Evolutionary conservation across 2,888 invertebrate species (phyloP).

Genomic region (Ethmia dodecea): DNA sequence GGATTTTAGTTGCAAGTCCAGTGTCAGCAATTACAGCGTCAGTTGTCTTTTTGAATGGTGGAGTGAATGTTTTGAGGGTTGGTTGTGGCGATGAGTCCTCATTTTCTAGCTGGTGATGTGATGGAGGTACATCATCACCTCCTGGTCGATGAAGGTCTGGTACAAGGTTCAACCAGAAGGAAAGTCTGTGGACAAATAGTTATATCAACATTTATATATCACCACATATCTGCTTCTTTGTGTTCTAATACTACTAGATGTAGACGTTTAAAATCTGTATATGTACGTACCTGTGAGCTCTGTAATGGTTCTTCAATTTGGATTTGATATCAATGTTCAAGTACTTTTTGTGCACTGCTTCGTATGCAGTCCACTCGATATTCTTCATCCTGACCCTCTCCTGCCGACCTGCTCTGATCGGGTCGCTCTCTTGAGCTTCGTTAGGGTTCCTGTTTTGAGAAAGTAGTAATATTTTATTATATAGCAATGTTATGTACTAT

Average conservation of each 20-base stretch:
- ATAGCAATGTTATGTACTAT: no score
- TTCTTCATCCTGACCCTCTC: constrained; percentile 90
- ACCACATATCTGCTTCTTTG: neutral
- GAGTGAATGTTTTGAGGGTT: constrained; percentile 75
- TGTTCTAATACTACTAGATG: neutral
- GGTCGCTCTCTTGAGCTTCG: constrained; percentile 85
- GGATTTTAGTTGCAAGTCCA: constrained; percentile 56
- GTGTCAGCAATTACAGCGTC: constrained; percentile 64
- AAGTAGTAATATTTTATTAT: neutral
- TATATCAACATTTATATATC: neutral
- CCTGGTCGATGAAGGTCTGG: constrained; percentile 94
- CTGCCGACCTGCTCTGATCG: constrained; percentile 82
- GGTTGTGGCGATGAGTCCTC: constrained; percentile 80
- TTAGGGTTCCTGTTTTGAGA: constrained; percentile 87
- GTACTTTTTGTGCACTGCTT: constrained; percentile 94
- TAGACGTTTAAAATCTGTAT: neutral
- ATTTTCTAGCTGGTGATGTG: constrained; percentile 90
- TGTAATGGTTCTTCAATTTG: constrained; percentile 94
- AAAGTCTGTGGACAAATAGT: constrained; percentile 77
- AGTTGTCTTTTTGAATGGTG: constrained; percentile 75
- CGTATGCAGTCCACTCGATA: constrained; percentile 96
- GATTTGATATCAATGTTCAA: constrained; percentile 94
- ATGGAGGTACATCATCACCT: constrained; percentile 89
- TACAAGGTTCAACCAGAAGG: constrained; percentile 96
- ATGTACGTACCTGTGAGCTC: constrained; percentile 86